phyloP scores from a whole-genome alignment of 2,888 invertebrate genomes.

The Chalcosyrphus nemorum region DNA sequence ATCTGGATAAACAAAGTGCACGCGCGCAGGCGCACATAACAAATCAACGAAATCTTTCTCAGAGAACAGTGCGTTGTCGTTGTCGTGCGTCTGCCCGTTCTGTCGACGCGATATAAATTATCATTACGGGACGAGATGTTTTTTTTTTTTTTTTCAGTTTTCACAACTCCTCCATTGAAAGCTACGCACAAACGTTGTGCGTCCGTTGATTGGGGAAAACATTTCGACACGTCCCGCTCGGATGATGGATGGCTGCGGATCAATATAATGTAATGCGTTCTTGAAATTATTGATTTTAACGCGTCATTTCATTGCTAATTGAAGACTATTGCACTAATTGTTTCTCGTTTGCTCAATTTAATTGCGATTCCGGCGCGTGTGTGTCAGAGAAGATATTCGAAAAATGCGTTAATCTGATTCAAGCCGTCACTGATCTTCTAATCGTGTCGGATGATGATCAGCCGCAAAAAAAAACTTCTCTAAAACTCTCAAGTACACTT shows the following conservation, averaged over 20 bases:
- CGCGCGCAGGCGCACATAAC: constrained; percentile 56
- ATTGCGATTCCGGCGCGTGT: constrained; percentile 6
- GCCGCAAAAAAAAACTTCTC: constrained; percentile 5
- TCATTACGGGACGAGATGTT: constrained; percentile 48
- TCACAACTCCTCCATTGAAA: background rate
- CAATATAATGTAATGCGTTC: constrained; percentile 67
- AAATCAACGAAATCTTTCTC: constrained; percentile 60
- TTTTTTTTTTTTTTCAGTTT: constrained; percentile 24
- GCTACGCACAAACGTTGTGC: background rate
- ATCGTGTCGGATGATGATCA: constrained; percentile 10
- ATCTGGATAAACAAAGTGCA: constrained; percentile 55
- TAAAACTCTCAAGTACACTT: constrained; percentile 33
- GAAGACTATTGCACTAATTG: constrained; percentile 67
- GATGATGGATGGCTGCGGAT: constrained; percentile 63
- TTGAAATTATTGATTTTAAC: constrained; percentile 67
- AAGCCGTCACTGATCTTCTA: background rate
- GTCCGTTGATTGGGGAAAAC: constrained; percentile 54
- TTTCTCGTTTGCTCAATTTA: background rate
- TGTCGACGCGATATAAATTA: constrained; percentile 69
- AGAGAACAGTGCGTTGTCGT: no score
- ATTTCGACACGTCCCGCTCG: constrained; percentile 64
- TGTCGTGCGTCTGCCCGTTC: constrained; percentile 48
- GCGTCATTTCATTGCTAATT: constrained; percentile 60
- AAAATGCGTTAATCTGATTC: constrained; percentile 47
- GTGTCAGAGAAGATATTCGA: background rate